Base-by-base conservation (phyloP, 1,140 invertebrate species). In the Lycorma delicatula region DNA sequence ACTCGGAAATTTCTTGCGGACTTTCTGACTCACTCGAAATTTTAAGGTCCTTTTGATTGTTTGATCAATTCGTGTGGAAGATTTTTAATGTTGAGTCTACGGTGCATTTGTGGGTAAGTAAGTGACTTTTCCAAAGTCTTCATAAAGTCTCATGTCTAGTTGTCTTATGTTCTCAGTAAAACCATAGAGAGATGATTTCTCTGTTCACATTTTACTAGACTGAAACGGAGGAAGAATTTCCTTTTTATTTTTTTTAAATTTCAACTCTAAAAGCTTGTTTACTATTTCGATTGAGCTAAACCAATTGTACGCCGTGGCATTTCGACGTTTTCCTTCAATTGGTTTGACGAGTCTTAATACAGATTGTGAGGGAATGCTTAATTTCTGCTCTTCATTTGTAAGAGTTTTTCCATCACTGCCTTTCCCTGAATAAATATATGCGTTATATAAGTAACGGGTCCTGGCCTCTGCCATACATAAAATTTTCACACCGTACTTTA, bases 401-500 rank as follows among this genome's bases (percentile, higher is more conserved):
- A 54, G 52, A 13, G 27, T 20, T 38, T 20, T 54, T 18, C 52
- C 52, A 25, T 38, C 31, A 54, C 52, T 54, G 28, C 27, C 29
- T 56, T 56, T 41, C 4, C 54, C 61, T 16, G 28, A 29, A 25
- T 62, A 62, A n/a, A 54, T 36, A 20, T 36, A 54, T 3, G 29
- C 28, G 7, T 38, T 54, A 29, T 11, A 54, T 16, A 67, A 65
- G 62, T 72, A 72, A 26, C 49, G 59, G n/a, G 64, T 71, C 58
- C 56, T 60, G 11, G 66, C 61, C 60, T 74, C 71, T 28, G 59
- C 63, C 13, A 72, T 41, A 20, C 59, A 63, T 61, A 63, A 69
- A 12, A 63, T 44, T 61, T 63, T 61, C 16, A 63, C 54, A 7
- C 68, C 73, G 60, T 71, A 75, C 56, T 74, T 74, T 47, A 64